Base-by-base conservation (phyloP, 2,888 invertebrate genomes). In the Euplexia lucipara region DNA sequence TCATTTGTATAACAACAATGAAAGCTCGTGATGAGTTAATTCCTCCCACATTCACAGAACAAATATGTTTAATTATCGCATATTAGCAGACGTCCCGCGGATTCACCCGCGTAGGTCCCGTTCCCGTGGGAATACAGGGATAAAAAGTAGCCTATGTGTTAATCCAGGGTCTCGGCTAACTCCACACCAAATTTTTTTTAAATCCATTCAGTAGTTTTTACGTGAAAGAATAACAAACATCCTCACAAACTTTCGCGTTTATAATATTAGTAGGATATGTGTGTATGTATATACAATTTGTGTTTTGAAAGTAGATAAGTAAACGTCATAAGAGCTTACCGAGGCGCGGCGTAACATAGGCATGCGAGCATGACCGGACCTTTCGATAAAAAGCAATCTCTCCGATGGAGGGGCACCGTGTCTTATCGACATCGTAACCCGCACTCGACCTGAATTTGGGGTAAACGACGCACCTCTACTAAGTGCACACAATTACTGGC, bases 361-460 rank as follows among this genome's bases (percentile, higher is more conserved):
- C 80, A 83, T 82, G 78, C 75, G 69, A 70, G 76, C 73, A 61
- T 66, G 69, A 56, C 56, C 71, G 68, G 83, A 83, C 83, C 76
- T 67, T 79, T 81, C 76, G 72, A 77, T 88, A 86, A 87, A 79
- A 89, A 85, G 83, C 84, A 84, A 90, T 88, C 83, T 86, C 74
- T 47, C 75, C 82, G 83, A 88, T 88, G 85, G 84, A 80, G 54
- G 48, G 44, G 75, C 75, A 68, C 79, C 92, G 91, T 92, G 92
- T 89, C 91, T 91, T 92, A 93, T 92, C 92, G 83, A 66, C 83
- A 86, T 86, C 86, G 81, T 84, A 83, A 86, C 80, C 84, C 82
- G 64, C 68, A 63, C 59, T 64, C 70, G 26, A 76, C 52, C 62
- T 70, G 61, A 68, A 63, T 68, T 75, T 83, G 58, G 77, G 79